Evolutionary conservation across 2,888 invertebrate species (phyloP).

Genomic region (Andrena marginata): DNA sequence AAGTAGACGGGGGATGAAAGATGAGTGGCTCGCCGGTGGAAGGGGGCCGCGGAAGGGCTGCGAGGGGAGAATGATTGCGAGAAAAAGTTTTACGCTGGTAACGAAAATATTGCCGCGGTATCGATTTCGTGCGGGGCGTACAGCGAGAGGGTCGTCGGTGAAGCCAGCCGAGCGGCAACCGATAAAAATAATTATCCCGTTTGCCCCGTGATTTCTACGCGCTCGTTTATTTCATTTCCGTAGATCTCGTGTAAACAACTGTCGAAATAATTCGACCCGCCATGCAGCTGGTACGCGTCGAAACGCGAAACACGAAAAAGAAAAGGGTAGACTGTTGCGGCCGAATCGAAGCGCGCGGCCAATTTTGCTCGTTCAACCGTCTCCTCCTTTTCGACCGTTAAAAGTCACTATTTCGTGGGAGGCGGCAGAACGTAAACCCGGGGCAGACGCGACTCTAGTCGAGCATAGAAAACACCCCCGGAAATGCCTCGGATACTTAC

Average conservation of each 20-base stretch:
- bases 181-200: slow-evolving; percentile 48
- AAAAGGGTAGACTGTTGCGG: slow-evolving; percentile 4
- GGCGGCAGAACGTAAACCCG: slow-evolving; percentile 60
- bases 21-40: background rate
- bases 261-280: slow-evolving; percentile 6
- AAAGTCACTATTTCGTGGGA: slow-evolving; percentile 67
- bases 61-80: background rate
- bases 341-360: slow-evolving; percentile 46
- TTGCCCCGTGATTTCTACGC: slow-evolving; percentile 9
- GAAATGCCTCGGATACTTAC: slow-evolving; percentile 55
- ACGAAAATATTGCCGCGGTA: background rate
- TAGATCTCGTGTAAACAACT: background rate
- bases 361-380: slow-evolving; percentile 48
- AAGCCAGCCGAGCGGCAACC: background rate
- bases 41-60: background rate
- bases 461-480: slow-evolving; percentile 61
- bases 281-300: background rate
- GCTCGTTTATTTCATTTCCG: background rate
- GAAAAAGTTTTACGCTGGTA: background rate
- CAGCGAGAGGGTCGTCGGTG: background rate
- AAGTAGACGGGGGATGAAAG: slow-evolving; percentile 5
- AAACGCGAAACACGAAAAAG: slow-evolving; percentile 10
- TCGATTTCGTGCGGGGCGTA: background rate
- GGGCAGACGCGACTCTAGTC: slow-evolving; percentile 62
- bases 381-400: slow-evolving; percentile 61